Base-by-base conservation (phyloP, 1,140 invertebrate genomes). In the Neodiprion lecontei region DNA sequence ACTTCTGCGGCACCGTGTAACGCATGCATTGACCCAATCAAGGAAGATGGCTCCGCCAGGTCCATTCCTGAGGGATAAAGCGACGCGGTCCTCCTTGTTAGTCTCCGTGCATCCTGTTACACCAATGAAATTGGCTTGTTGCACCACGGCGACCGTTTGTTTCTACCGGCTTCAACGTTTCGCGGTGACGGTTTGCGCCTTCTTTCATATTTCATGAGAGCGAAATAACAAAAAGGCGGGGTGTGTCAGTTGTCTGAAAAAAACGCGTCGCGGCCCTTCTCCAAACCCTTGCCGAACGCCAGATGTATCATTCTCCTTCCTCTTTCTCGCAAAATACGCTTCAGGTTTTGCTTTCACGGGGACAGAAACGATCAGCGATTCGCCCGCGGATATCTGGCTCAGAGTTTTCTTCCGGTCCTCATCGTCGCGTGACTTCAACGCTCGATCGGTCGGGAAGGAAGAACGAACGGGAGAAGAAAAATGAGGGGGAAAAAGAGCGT, bases 11-110 rank as follows among this genome's bases (percentile, higher is more conserved):
- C 12, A 8, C 67, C 10, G 40, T 14, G 67, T 14, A 69, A 14
- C n/a, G 53, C 53, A 61, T 7, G 21, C 67, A 47, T 23, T 69
- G 67, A 47, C 67, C 40, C 67, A 69, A 69, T 69, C 67, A 69
- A 69, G 7, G 17, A 69, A 69, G 8, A 69, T 69, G 67, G 67
- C 11, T 17, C 67, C 67, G 40, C 21, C 14, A 23, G 40, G 12
- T 65, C 12, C 17, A 7, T 14, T 40, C 28, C 28, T 40, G 28
- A 40, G 28, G 28, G 28, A 40, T 40, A 40, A 17, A 12, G 53
- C 53, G 53, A 14, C 53, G 53, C 9, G 53, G 53, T 17, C n/a
- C n/a, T 17, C 11, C 53, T 61, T 61, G 53, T 61, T 61, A 14
- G 53, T 17, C 50, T 53, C 28, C 1, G 28, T 40, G 28, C 28